Conservation (phyloP, 2,113 vertebrate species). For the Prietella phreatophila region DNA sequence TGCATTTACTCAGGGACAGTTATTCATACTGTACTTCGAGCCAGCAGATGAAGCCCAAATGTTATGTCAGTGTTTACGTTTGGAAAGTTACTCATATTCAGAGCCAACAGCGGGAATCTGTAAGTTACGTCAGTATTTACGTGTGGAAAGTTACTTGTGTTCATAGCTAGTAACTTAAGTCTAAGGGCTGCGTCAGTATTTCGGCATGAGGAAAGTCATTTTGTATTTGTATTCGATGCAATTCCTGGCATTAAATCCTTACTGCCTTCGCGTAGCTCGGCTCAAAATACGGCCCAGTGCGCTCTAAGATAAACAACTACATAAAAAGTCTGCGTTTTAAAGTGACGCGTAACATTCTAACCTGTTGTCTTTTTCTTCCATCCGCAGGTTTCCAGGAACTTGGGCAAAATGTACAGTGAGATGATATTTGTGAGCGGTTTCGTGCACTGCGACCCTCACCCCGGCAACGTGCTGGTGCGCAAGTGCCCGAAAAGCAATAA, state of each 20-base stretch:
- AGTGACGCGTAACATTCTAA: background rate
- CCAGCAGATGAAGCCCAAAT: too few species aligned
- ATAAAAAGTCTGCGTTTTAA: background rate
- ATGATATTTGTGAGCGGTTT: constrained; percentile 98
- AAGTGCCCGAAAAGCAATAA: constrained; percentile 76
- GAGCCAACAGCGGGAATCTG: background rate
- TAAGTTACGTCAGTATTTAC: background rate
- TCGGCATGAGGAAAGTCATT: too few species aligned
- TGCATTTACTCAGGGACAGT: background rate
- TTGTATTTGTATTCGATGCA: too few species aligned
- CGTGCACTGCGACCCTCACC: constrained; percentile 96
- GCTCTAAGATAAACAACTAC: background rate
- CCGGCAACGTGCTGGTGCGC: constrained; percentile 89
- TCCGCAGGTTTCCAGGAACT: constrained; percentile 83
- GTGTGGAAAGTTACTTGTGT: too few species aligned
- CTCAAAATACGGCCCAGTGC: background rate
- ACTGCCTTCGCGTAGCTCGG: background rate
- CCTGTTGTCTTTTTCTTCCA: background rate
- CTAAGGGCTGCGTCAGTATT: too few species aligned
- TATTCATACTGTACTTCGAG: background rate
- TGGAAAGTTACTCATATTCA: background rate
- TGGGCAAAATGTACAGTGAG: constrained; percentile 94
- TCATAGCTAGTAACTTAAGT: too few species aligned
- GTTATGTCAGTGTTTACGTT: too few species aligned
- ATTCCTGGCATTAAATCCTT: background rate